Base-by-base conservation (phyloP, 2,888 invertebrate genomes). In the Melipona beecheii region DNA sequence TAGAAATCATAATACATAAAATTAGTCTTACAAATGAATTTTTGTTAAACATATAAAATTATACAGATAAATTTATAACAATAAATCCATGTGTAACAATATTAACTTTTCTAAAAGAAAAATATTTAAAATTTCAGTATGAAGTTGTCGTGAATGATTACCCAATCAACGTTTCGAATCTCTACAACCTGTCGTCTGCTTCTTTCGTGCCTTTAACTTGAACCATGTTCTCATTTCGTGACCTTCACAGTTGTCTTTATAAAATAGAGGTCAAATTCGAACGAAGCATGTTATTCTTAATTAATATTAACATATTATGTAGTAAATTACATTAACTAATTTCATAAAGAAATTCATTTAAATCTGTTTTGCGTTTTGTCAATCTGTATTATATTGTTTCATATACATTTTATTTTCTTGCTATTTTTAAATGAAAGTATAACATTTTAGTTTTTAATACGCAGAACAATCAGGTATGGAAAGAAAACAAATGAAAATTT, bases 201-300 rank as follows among this genome's bases (percentile, higher is more conserved):
- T 66, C 65, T 66, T 65, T 24, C 11, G 74, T 74, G 60, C 50
- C 21, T 76, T 85, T 62, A 74, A 77, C 74, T 77, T 64, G 71
- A 79, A 68, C 80, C 60, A 76, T 84, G 73, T 43, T 64, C 76
- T 50, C 60, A 62, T 79, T 89, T 84, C 69, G 66, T 92, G 92
- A 93, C 93, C 93, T 93, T 92, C 90, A 90, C 85, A 87, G 68
- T 76, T 83, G 88, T 83, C 89, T 83, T 78, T 85, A 70, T 74
- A 66, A 78, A 85, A 76, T 91, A 93, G 92, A 93, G 93, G 93
- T 93, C 93, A 91, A 90, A 90, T 91, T 88, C 89, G 83, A 89
- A 90, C 87, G 75, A 72, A 60, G 62, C 27, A 70, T n/a, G 54
- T 74, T 75, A 75, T 62, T 65, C 56, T 54, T 43, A 66, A 75